Conservation (phyloP, 2,113 vertebrate genomes). For the Coryphaenoides rupestris region DNA sequence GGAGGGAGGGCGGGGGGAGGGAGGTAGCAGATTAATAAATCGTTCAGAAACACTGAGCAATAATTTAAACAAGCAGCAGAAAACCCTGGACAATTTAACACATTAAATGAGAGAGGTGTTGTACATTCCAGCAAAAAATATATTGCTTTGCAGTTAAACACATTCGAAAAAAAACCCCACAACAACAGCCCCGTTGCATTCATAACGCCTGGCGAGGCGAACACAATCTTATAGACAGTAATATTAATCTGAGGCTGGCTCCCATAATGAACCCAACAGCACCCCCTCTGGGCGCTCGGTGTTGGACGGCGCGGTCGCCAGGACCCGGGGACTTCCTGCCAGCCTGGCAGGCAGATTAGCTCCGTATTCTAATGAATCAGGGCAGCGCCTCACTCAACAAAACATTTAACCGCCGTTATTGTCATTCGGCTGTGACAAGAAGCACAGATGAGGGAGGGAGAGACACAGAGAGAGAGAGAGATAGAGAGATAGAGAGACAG, state of each 20-base stretch:
- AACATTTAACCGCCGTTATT: too few species aligned
- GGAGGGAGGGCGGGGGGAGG: not conserved
- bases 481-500: too few species aligned
- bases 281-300: constrained; percentile 54
- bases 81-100: too few species aligned
- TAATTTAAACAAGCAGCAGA: too few species aligned
- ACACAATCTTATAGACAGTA: constrained; percentile 37
- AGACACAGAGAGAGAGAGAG: too few species aligned
- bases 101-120: too few species aligned
- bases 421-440: too few species aligned
- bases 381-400: too few species aligned
- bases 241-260: constrained; percentile 51
- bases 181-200: too few species aligned
- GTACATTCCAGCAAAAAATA: too few species aligned
- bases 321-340: not conserved
- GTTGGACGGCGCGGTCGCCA: constrained; percentile 24
- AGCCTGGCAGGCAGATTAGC: constrained; percentile 28
- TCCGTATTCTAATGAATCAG: not conserved
- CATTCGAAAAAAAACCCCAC: constrained; percentile 1
- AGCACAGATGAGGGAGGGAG: too few species aligned
- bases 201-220: not conserved
- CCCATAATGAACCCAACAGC: constrained; percentile 63
- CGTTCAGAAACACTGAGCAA: too few species aligned
- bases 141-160: constrained; percentile 36
- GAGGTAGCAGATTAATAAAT: not conserved